Conservation (phyloP, 2,113 vertebrate genomes). For the Scortum barcoo region DNA sequence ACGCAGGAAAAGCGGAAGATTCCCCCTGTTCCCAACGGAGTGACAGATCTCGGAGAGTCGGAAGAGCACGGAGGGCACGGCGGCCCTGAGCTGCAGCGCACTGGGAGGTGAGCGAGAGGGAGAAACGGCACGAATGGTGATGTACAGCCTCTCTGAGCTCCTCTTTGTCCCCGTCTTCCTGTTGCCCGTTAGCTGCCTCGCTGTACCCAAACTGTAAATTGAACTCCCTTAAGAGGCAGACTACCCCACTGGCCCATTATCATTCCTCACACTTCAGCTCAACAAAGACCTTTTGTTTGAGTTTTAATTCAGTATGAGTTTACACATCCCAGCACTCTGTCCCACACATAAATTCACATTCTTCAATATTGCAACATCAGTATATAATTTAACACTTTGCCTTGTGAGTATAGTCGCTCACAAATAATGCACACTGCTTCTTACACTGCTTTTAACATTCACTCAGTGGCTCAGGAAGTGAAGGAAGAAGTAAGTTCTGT, state of each 20-base stretch:
- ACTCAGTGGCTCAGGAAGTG: neutral
- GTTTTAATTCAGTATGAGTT: slow-evolving; percentile 2
- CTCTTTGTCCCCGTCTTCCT: slow-evolving; percentile 26
- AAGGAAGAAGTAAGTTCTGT: neutral
- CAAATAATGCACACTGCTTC: neutral
- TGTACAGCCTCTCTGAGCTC: neutral
- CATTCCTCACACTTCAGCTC: slow-evolving; percentile 45
- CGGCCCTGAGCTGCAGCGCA: slow-evolving; percentile 95
- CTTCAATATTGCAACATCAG: neutral
- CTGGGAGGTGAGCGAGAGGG: slow-evolving; percentile 90
- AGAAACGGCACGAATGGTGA: neutral
- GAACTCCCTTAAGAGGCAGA: slow-evolving; percentile 26
- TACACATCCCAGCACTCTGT: neutral
- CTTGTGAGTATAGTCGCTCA: neutral
- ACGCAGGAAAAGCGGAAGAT: slow-evolving; percentile 96
- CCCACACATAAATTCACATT: slow-evolving; percentile 2
- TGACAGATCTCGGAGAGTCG: slow-evolving; percentile 91
- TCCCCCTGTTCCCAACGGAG: slow-evolving; percentile 95
- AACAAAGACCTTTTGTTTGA: slow-evolving; percentile 38
- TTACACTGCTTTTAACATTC: neutral
- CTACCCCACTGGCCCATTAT: slow-evolving; percentile 23
- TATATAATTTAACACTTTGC: slow-evolving; percentile 21
- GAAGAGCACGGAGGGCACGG: slow-evolving; percentile 93
- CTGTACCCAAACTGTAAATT: slow-evolving; percentile 42
- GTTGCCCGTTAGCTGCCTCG: slow-evolving; percentile 23